Conservation (phyloP, 2,113 vertebrate genomes). For the Thunnus maccoyii region DNA sequence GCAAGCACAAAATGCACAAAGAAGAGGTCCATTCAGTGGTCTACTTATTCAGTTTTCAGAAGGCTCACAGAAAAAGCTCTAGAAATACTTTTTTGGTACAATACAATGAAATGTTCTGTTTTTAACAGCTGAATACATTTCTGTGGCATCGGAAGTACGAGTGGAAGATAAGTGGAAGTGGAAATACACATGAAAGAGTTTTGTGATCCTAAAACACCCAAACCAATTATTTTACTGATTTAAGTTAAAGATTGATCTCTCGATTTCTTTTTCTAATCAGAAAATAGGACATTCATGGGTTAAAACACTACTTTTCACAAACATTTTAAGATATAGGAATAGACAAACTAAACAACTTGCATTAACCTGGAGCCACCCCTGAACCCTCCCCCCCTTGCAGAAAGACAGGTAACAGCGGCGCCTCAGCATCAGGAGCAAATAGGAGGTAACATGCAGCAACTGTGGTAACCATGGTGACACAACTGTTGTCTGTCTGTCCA, state of each 20-base stretch:
- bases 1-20: not conserved
- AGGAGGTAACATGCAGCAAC: constrained; percentile 82
- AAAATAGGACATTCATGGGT: not conserved
- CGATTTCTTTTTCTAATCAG: not conserved
- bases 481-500: constrained; percentile 70
- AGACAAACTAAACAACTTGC: constrained; percentile 16
- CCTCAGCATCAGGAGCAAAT: constrained; percentile 73
- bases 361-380: constrained; percentile 71
- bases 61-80: not conserved
- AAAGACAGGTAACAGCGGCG: constrained; percentile 76
- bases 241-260: not conserved
- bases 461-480: constrained; percentile 68
- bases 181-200: not conserved
- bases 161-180: not conserved
- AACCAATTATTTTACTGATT: not conserved
- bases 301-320: not conserved
- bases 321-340: not conserved
- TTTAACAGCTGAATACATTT: not conserved
- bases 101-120: not conserved
- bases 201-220: not conserved
- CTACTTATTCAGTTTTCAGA: not conserved
- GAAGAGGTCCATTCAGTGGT: not conserved
- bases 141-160: not conserved
- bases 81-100: not conserved
- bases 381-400: constrained; percentile 77